phyloP scores from a whole-genome alignment of 92 coral and sea anemone species.

The Zoanthus sociatus region DNA sequence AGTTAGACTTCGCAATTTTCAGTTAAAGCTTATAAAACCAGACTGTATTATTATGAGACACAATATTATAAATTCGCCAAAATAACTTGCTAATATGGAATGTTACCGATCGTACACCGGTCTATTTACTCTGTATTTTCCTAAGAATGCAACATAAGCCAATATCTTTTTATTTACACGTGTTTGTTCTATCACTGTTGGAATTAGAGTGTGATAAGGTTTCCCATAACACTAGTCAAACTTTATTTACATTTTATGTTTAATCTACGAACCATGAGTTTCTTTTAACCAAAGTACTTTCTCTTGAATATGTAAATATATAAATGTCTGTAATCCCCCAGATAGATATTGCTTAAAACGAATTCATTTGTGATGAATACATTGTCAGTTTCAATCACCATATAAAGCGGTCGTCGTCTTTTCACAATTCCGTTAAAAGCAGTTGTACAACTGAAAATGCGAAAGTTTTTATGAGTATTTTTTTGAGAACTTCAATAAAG shows the following conservation, averaged over 20 bases:
- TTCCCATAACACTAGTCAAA: not conserved
- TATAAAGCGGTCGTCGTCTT: not conserved
- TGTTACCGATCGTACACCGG: not conserved
- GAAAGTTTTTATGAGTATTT: not conserved
- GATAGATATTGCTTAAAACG: not conserved
- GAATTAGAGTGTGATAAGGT: not conserved
- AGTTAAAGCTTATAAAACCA: not conserved
- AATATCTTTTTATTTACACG: not conserved
- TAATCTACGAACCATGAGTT: not conserved
- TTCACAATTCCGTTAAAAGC: not conserved
- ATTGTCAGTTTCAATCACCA: not conserved
- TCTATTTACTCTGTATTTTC: not conserved
- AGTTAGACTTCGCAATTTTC: not conserved
- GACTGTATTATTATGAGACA: not conserved
- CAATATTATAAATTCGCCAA: not conserved
- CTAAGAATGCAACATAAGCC: not conserved
- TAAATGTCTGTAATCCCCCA: not conserved
- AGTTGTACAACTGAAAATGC: not conserved
- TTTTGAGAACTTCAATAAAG: not conserved
- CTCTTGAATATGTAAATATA: conserved; percentile 37
- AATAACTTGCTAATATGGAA: not conserved
- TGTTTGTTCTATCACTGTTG: not conserved
- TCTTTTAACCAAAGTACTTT: conserved; percentile 21
- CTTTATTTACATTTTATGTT: conserved; percentile 3
- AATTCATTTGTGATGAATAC: not conserved